Conservation (phyloP, 2,113 vertebrate species). For the Pollimyrus isidori region DNA sequence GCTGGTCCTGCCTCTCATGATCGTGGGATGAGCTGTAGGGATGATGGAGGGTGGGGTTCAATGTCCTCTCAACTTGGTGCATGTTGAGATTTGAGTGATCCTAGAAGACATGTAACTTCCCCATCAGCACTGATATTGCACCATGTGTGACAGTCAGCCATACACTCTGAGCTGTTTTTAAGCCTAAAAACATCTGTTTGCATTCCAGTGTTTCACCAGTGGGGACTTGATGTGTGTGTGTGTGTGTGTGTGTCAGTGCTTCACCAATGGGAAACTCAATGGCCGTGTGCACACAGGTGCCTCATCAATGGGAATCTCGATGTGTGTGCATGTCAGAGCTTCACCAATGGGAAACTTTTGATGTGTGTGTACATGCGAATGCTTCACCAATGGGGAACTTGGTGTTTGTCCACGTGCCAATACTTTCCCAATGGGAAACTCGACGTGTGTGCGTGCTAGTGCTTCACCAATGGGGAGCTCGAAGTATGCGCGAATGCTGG, state of each 20-base stretch:
- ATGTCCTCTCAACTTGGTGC: background rate
- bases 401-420: background rate
- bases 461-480: background rate
- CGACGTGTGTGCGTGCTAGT: background rate
- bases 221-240: background rate
- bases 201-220: background rate
- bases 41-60: background rate
- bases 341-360: background rate
- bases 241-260: background rate
- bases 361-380: background rate
- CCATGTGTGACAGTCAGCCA: background rate
- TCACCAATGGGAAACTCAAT: background rate
- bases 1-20: background rate
- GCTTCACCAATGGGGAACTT: background rate
- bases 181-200: conserved; percentile 15
- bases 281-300: background rate
- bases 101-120: background rate
- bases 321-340: conserved; percentile 2
- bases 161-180: background rate
- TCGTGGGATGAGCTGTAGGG: background rate
- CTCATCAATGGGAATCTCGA: background rate
- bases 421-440: background rate
- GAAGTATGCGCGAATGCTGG: background rate
- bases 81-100: background rate
- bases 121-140: conserved; percentile 7